These are phyloP conservation scores for Plagiodera versicolora DNA, from an alignment of 2,888 invertebrate species.

Conservation along the genomic window DNA sequence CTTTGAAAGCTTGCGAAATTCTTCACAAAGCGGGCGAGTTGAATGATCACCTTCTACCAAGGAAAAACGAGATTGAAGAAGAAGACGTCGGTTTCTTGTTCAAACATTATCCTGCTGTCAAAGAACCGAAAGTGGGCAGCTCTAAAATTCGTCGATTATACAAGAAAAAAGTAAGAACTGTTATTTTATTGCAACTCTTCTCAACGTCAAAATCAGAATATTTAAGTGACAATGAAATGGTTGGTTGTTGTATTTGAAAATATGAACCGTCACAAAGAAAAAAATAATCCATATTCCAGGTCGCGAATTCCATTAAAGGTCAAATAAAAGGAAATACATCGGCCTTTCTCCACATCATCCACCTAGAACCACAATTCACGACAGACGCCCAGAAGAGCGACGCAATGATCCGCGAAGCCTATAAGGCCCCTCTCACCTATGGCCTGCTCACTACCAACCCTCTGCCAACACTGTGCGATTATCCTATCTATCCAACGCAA, in stretches of 20 bases:
- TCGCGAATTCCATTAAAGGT: constrained; percentile 34
- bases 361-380: constrained; percentile 59
- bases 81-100: constrained; percentile 62
- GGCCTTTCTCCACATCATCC: constrained; percentile 62
- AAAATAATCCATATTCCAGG: no score
- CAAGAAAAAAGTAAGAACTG: constrained; percentile 61
- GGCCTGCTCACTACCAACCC: constrained; percentile 65
- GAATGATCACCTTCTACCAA: constrained; percentile 70
- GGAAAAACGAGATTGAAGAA: constrained; percentile 48
- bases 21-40: constrained; percentile 76
- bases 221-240: no score
- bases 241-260: no score
- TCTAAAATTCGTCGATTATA: constrained; percentile 42
- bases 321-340: constrained; percentile 45
- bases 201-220: no score
- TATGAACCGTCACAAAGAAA: no score
- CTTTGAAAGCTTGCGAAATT: constrained; percentile 71
- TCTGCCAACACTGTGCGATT: constrained; percentile 65
- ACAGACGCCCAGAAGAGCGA: constrained; percentile 56
- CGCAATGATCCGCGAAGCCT: constrained; percentile 59
- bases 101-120: constrained; percentile 62
- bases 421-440: constrained; percentile 59
- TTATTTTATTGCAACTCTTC: no score
- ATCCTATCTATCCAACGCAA: constrained; percentile 73
- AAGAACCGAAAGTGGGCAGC: constrained; percentile 43